Base-by-base conservation (phyloP, 2,113 vertebrate genomes). In the Echinops telfairi region DNA sequence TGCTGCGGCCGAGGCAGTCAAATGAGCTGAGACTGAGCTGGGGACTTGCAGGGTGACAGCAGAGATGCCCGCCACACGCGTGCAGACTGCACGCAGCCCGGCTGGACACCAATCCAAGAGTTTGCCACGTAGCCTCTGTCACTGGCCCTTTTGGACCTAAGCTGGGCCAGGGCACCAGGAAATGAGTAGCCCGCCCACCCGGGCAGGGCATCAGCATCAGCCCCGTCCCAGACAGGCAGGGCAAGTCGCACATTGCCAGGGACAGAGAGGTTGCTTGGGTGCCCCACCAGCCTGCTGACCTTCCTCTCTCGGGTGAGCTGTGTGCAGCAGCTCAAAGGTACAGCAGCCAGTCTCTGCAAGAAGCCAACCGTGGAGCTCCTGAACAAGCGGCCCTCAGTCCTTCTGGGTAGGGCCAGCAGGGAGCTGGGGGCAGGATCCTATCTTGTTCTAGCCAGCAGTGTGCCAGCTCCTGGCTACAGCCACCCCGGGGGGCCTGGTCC, bases 401-500 rank as follows among this genome's bases (percentile, higher is more conserved):
- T 27, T 58, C 70, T 0, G 12, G 0, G 2, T 62, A 33, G 33
- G 82, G 20, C 60, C 36, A 7, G 43, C 0, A 10, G 15, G 57
- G 10, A 14, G 16, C 1, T 12, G 40, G 31, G 53, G 38, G 60
- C 66, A 76, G 27, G 57, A 53, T 25, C n/a, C 75, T 25, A 25
- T 7, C 82, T 75, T 77, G 58, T 71, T 53, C 43, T 79, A 66
- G 78, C 40, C 43, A 76, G 77, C 25, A n/a, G 15, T 2, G 27
- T 83, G 76, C 25, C 70, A 7, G 57, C 73, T 7, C n/a, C 33
- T 8, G 15, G 14, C 6, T 2, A 76, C 8, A 36, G 60, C n/a
- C 47, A 2, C 0, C 1, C 66, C 9, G 10, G 47, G 47, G 2
- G 75, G 2, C 33, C 36, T 29, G 62, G 16, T 1, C 15, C 78